These are phyloP conservation scores for Sardina pilchardus DNA, from an alignment of 2,113 vertebrate species.

Conservation along the genomic window DNA sequence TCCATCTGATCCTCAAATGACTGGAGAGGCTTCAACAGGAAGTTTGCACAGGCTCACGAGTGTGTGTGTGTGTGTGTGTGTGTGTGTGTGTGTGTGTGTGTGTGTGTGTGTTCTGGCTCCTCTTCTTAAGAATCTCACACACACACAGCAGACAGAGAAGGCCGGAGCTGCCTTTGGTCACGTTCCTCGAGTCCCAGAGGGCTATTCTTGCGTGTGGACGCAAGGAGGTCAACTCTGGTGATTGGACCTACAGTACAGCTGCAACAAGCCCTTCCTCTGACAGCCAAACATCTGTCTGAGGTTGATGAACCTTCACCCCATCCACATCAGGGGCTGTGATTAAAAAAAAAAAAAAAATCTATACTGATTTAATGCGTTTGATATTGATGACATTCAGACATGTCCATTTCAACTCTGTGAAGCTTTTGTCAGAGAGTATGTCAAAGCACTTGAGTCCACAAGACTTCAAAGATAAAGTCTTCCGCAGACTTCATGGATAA, in stretches of 20 bases:
- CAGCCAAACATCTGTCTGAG: background rate
- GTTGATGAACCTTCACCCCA: background rate
- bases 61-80: background rate
- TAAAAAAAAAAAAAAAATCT: background rate
- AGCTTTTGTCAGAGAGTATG: background rate
- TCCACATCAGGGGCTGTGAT: background rate
- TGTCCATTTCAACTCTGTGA: background rate
- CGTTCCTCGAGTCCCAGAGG: constrained; percentile 29
- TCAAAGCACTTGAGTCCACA: background rate
- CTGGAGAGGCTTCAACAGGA: background rate
- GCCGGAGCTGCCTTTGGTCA: constrained; percentile 34
- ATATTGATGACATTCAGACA: background rate
- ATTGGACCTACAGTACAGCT: constrained; percentile 12
- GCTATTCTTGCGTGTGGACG: constrained; percentile 24
- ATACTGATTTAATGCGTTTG: background rate
- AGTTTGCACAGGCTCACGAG: background rate
- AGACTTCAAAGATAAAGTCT: background rate
- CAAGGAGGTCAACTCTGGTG: constrained; percentile 23
- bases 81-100: background rate
- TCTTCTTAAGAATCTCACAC: background rate
- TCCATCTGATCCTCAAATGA: constrained; percentile 3
- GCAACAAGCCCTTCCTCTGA: constrained; percentile 28
- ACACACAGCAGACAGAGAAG: background rate
- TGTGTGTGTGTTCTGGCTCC: background rate
- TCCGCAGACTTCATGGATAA: background rate